Base-by-base conservation (phyloP, 64 coral and sea anemone species). In the Stichodactyla helianthus region DNA sequence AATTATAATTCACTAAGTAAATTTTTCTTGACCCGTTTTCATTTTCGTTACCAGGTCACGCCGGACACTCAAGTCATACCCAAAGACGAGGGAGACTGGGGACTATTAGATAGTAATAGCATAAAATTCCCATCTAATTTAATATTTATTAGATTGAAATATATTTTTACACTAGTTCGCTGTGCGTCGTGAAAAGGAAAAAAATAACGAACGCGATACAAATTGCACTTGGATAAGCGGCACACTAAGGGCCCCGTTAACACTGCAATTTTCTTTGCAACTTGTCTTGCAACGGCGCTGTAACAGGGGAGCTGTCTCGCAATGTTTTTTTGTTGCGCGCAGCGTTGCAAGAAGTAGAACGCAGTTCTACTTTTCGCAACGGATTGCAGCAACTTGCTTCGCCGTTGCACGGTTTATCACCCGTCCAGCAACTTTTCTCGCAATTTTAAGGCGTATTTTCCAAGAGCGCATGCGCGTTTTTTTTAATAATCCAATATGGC, bases 81-180 rank as follows among this genome's bases (percentile, higher is more conserved):
- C 89, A 91, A 55, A 82, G 84, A 80, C 76, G 84, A 80, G 77
- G 51, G 54, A 91, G 85, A 80, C 62, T 84, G 83, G 83, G 53
- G 20, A 63, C 83, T 17, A 84, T 84, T n/a, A 84, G 83, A 63
- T 84, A 84, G 82, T 15, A 84, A 44, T 17, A 57, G 23, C 51
- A 53, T 52, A 53, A 52, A 82, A 82, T 74, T 74, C 25, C 78
- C 31, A 2, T 52, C 31, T 81, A 81, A 81, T 81, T 81, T 81
- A 81, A 81, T 81, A 81, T 81, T 81, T 81, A 81, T 9, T 81
- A 81, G 78, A 81, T 81, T 81, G 20, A 20, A 81, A 81, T 54
- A 81, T 52, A 81, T 81, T 81, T 52, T 74, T 74, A 74, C 68
- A 74, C 68, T 74, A 74, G 68, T 74, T 74, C 68, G 25, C 11